Evolutionary conservation across 2,797 vertebrate species (phyloP).

Genomic region (Alcedo quadribrachys): DNA sequence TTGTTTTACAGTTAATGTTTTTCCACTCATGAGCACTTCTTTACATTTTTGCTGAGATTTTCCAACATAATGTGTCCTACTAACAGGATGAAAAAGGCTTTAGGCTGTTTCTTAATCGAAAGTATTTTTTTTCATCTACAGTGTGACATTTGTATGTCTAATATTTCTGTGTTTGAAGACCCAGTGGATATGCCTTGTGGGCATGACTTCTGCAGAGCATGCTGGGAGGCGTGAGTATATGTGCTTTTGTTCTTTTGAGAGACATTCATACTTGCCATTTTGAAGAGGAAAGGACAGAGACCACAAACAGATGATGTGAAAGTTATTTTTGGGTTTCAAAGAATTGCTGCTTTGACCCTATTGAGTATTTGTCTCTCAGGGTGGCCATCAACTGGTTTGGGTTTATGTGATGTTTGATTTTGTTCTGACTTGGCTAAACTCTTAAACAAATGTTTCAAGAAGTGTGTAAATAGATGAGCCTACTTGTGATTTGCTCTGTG

Average conservation of each 20-base stretch:
- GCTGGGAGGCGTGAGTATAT: constrained; percentile 95
- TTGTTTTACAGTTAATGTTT: background rate
- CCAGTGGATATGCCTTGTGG: constrained; percentile 97
- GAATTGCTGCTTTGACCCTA: background rate
- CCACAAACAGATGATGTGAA: background rate
- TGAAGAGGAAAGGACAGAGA: background rate
- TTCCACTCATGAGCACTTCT: background rate
- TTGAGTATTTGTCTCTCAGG: background rate
- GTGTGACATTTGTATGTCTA: constrained; percentile 98
- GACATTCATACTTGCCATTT: background rate
- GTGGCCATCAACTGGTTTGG: background rate
- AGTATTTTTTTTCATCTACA: constrained; percentile 71
- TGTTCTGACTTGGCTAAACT: background rate
- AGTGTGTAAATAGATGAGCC: background rate
- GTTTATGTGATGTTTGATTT: background rate
- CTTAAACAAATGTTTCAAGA: background rate
- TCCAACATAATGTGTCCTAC: background rate
- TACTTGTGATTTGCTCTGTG: background rate
- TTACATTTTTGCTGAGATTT: background rate
- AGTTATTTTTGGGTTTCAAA: background rate
- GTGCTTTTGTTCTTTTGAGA: constrained; percentile 8
- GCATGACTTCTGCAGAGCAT: constrained; percentile 96
- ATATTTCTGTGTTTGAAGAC: constrained; percentile 95
- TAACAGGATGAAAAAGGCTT: background rate
- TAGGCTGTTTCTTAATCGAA: constrained; percentile 33